Evolutionary conservation across 53 echinoderm and acorn worm species (phyloP), one percentile per base, ranked within the genome.

Genomic region (Temnopleurus reevesii): DNA sequence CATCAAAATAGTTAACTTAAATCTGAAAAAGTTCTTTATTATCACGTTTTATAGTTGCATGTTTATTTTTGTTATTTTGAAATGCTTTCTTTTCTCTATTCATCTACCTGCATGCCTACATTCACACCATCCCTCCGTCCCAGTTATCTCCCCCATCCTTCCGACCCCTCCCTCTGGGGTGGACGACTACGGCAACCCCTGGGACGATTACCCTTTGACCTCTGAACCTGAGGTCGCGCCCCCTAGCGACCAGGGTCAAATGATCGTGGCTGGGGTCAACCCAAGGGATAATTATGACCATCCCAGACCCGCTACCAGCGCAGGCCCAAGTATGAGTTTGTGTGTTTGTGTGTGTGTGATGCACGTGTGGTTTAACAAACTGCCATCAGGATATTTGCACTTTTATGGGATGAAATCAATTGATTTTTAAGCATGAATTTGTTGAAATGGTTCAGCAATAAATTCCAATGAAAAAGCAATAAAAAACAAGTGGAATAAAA

Each of bases 171-270:
- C 31, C 29, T 45, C 66, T 0, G 88, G 65, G 31, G 88, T 87
- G 19, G 88, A 87, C 53, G 88, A 87, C 53, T 87, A 87, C 54
- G 88, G 88, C 33, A 87, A 87, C 53, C 88, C 88, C 54, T 87
- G 88, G 88, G 88, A 87, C 53, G 88, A 87, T 49, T 87, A 66
- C 71, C 88, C 88, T 31, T 12, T 53, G 88, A 87, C 88, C 49
- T 87, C 88, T 17, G 61, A 85, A 28, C 88, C 88, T 0, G 88
- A 87, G 53, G 55, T 55, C 46, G 88, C 66, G 53, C 71, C 88
- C 4, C 33, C 7, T 8, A 29, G 47, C 33, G 71, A 66, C 33
- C 5, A 12, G 31, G 71, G 71, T 0, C 51, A 4, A 2, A 53
- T 33, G 41, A 56, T 46, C 25, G 35, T 34, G 2, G 23, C 66